Evolutionary conservation across 2,113 vertebrate species (phyloP).

Genomic region (Emydocephalus ijimae): DNA sequence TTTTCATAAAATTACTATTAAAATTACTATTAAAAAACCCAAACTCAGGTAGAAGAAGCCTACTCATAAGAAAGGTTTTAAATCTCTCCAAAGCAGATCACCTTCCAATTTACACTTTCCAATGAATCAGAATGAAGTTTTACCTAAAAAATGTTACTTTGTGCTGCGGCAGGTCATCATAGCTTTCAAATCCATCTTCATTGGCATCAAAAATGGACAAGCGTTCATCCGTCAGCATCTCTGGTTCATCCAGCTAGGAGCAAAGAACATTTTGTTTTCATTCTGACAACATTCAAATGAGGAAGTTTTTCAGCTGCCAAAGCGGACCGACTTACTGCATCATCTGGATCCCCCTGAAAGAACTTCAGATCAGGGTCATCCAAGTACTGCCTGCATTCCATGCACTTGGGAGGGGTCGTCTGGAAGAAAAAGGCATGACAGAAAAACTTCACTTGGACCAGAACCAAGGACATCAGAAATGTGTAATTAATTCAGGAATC

Average conservation of each 20-base stretch:
- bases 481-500: neutral
- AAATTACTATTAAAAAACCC: neutral
- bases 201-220: conserved; percentile 91
- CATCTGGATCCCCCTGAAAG: conserved; percentile 87
- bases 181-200: conserved; percentile 92
- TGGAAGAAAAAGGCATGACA: conserved; percentile 34
- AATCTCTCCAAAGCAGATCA: neutral
- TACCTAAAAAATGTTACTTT: conserved; percentile 94
- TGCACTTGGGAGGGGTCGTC: conserved; percentile 84
- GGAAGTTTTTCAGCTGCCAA: rapidly evolving
- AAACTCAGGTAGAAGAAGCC: neutral
- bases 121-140: rapidly evolving
- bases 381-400: conserved; percentile 88
- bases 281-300: rapidly evolving
- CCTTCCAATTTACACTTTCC: neutral
- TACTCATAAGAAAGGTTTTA: neutral
- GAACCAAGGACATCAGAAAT: neutral
- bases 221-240: conserved; percentile 91
- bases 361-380: conserved; percentile 93
- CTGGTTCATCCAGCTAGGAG: conserved; percentile 87
- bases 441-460: rapidly evolving
- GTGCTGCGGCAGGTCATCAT: conserved; percentile 92
- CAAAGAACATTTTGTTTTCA: rapidly evolving
- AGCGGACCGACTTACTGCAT: conserved; percentile 68
- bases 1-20: neutral